Conservation (phyloP, 1,140 invertebrate species). For the Lordiphosa collinella region DNA sequence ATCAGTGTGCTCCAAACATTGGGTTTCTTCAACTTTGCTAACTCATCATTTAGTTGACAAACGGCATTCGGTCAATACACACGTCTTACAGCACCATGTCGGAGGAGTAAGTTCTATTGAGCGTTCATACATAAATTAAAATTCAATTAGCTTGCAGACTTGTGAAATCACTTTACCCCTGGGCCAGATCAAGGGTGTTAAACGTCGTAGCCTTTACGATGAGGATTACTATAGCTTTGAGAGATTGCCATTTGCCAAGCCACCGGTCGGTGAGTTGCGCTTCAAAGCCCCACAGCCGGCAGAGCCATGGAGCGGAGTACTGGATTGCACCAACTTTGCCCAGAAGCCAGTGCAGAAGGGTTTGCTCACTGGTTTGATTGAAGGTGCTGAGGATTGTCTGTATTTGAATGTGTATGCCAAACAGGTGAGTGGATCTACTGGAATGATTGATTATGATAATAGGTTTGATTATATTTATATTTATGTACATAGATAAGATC, state of each 20-base stretch:
- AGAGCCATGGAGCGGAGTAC: constrained; percentile 54
- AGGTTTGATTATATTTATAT: constrained; percentile 10
- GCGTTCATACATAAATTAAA: neutral
- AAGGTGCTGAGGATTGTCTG: constrained; percentile 80
- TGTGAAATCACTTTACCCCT: constrained; percentile 41
- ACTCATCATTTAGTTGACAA: constrained; percentile 26
- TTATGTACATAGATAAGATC: constrained; percentile 30
- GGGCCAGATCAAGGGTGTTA: constrained; percentile 56
- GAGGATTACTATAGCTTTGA: constrained; percentile 80
- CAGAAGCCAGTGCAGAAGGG: constrained; percentile 56
- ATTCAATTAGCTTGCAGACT: constrained; percentile 18
- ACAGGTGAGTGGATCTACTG: constrained; percentile 34
- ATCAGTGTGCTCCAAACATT: constrained; percentile 33
- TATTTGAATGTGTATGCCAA: constrained; percentile 75
- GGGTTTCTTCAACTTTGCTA: constrained; percentile 1
- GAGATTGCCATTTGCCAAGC: constrained; percentile 86
- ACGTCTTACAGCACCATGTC: constrained; percentile 26
- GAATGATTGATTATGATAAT: constrained; percentile 6
- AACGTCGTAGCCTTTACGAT: constrained; percentile 48
- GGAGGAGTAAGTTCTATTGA: constrained; percentile 17
- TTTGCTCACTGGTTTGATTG: constrained; percentile 30
- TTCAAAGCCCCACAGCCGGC: constrained; percentile 80
- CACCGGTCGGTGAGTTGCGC: constrained; percentile 84
- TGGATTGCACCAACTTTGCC: constrained; percentile 47
- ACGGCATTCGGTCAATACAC: constrained; percentile 1